phyloP scores from a whole-genome alignment of 2,797 vertebrate genomes.

The Euthynnus affinis region DNA sequence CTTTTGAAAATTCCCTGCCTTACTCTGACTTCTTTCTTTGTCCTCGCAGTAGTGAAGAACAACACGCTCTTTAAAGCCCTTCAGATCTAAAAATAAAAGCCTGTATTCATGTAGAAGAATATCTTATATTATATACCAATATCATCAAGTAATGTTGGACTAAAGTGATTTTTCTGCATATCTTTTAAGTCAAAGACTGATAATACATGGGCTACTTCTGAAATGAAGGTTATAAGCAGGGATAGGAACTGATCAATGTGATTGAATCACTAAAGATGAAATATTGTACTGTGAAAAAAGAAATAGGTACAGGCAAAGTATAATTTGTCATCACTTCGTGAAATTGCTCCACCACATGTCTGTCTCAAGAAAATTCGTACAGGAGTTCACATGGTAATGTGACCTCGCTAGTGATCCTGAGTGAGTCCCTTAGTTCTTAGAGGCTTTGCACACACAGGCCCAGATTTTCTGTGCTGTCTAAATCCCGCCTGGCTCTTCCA shows the following conservation, averaged over 20 bases:
- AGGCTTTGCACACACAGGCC: conserved; percentile 63
- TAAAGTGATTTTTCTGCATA: conserved; percentile 14
- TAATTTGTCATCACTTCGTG: conserved; percentile 27
- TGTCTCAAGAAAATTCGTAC: conserved; percentile 14
- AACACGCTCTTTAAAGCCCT: conserved; percentile 25
- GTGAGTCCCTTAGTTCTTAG: conserved; percentile 61
- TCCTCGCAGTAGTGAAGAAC: conserved; percentile 12
- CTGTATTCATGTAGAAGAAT: neutral
- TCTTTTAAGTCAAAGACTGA: conserved; percentile 5
- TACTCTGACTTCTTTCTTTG: conserved; percentile 26
- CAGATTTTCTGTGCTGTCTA: conserved; percentile 64
- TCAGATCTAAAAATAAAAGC: neutral
- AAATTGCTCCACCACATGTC: conserved; percentile 8
- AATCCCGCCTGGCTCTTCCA: conserved; percentile 56
- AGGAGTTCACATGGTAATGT: conserved; percentile 69
- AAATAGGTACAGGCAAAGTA: conserved; percentile 5
- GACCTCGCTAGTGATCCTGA: conserved; percentile 63
- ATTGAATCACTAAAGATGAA: neutral
- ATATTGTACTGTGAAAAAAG: neutral
- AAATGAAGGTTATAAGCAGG: neutral
- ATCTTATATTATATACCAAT: neutral
- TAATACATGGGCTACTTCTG: neutral
- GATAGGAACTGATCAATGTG: neutral
- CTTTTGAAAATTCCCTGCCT: conserved; percentile 27
- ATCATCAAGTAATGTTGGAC: neutral